Base-by-base conservation (phyloP, 2,888 invertebrate genomes). In the Barypeithes pellucidus region DNA sequence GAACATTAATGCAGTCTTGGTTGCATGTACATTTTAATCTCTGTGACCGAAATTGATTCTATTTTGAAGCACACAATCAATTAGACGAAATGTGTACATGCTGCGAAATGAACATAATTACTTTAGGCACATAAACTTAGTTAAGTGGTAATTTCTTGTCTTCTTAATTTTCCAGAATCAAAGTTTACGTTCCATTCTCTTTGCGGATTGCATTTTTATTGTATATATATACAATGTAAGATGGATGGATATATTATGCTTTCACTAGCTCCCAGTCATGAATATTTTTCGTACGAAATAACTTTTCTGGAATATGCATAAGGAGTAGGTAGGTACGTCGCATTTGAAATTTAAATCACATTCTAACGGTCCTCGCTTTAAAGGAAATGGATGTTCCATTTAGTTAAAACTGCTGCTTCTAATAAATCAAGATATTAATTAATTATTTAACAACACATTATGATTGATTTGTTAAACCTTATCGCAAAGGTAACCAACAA, bases 71-170 rank as follows among this genome's bases (percentile, higher is more conserved):
- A 61, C 43, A 12, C 36, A 22, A 33, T 29, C 36, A 22, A 33
- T 29, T 41, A 41, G 45, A 61, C 45, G n/a, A 61, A 61, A 45
- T 43, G 45, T 8, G 14, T 43, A 16, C 45, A 61, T 45, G 61
- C 24, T 61, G 16, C 12, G 12, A 45, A 61, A 45, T 45, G 24
- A 43, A 61, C 61, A 24, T 45, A 41, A 39, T 41, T 43, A 45
- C 14, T 45, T 39, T 41, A 41, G 8, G 22, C 61, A 9, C 33
- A 45, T 61, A 61, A 61, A 61, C 16, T 61, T 24, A 29, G 39
- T 61, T 61, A 61, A 61, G 29, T 14, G 45, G 61, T 14, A 29
- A 61, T 43, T 61, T 61, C 29, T 7, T 61, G 61, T 61, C 41
- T 43, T 29, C 20, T 24, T 61, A 24, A 43, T 39, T 45, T 45